These are phyloP conservation scores for Tarsius wallacei DNA, from an alignment of 2,797 vertebrate genomes.

Conservation along the genomic window DNA sequence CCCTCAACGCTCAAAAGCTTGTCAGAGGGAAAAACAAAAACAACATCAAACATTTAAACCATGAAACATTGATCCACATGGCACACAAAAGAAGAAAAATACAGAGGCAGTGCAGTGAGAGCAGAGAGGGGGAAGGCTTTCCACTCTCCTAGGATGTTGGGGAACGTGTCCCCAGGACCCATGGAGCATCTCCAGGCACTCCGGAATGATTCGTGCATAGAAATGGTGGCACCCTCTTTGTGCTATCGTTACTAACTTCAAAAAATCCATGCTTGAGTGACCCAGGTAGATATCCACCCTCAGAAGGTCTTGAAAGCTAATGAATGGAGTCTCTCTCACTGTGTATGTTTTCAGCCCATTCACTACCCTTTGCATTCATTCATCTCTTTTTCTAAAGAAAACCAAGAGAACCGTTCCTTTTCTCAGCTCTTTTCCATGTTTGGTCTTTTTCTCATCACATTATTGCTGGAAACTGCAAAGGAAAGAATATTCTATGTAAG, in stretches of 20 bases:
- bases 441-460: neutral
- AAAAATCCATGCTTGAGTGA: neutral
- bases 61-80: neutral
- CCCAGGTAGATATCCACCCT: neutral
- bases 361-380: neutral
- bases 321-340: neutral
- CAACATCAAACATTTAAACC: neutral
- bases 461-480: neutral
- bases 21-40: neutral
- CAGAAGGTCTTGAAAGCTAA: neutral
- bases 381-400: conserved; percentile 21
- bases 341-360: neutral
- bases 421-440: neutral
- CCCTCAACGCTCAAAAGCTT: neutral
- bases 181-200: neutral
- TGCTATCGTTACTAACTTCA: neutral
- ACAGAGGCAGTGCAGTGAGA: neutral
- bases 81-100: neutral
- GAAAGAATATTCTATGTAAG: neutral
- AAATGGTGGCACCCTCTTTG: neutral
- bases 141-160: too few relatives aligned
- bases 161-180: neutral
- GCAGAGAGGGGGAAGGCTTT: neutral
- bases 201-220: neutral
- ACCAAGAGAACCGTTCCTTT: neutral